Evolutionary conservation across 2,888 invertebrate genomes (phyloP).

Genomic region (Drosophila mimica): DNA sequence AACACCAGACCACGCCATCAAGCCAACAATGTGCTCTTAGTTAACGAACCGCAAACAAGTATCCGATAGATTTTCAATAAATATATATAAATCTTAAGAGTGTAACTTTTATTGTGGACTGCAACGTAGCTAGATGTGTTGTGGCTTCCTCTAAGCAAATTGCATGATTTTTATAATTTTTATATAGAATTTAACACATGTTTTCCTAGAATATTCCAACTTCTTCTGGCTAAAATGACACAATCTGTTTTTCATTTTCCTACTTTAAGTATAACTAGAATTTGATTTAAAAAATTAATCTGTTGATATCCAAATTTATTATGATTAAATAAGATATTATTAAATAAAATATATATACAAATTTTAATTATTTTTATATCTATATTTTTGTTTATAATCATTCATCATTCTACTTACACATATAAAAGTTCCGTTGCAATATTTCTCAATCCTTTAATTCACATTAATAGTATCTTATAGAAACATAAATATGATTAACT

Average conservation of each 20-base stretch:
- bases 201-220: background rate
- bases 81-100: background rate
- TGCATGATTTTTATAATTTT: background rate
- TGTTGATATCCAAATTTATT: too few species aligned
- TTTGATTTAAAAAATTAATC: background rate
- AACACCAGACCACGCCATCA: slow-evolving; percentile 21
- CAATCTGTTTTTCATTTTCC: background rate
- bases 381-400: too few species aligned
- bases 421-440: too few species aligned
- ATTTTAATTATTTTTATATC: too few species aligned
- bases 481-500: too few species aligned
- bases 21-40: slow-evolving; percentile 3
- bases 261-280: background rate
- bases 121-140: background rate
- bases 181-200: accelerated
- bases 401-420: too few species aligned
- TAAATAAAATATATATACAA: too few species aligned
- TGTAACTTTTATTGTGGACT: background rate
- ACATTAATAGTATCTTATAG: too few species aligned
- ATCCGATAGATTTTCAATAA: background rate
- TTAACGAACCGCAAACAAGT: background rate
- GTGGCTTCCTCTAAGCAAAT: background rate
- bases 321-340: background rate
- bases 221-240: background rate
- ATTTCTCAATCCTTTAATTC: too few species aligned